Base-by-base conservation (phyloP, 1,140 invertebrate genomes). In the Maniola jurtina region DNA sequence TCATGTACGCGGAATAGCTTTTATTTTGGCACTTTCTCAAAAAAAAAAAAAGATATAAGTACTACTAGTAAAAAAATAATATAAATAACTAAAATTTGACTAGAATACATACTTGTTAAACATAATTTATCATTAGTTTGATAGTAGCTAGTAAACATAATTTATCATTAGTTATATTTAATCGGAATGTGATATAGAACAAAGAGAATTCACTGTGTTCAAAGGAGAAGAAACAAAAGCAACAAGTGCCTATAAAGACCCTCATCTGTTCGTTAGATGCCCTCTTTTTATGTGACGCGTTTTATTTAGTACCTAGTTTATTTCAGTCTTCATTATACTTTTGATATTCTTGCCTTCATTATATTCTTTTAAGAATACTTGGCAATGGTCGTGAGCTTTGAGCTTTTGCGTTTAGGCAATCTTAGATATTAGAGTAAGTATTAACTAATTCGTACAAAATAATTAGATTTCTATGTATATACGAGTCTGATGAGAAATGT, bases 211-310 rank as follows among this genome's bases (percentile, higher is more conserved):
- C 13, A 45, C 42, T 5, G 42, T 5, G 48, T 52, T 52, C 48
- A 52, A 52, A 52, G 48, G 48, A 52, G 16, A 25, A 52, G 48
- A 52, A 52, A 52, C 48, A 25, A 52, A 25, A 52, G 48, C 48
- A 52, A 52, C 48, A 52, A 52, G 48, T 52, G 48, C 14, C 48
- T 16, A 52, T 52, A 52, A 52, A 52, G 48, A 25, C 14, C 48
- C 48, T 52, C 48, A 25, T 52, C 42, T n/a, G 42, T 45, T 45
- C 48, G 48, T 52, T 52, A 52, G 48, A 52, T 52, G 48, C 15
- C 15, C 48, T 52, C 48, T 52, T 52, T 52, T 52, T 48, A 11
- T 52, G 16, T 52, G 48, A 15, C 48, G 5, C 48, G 16, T 16
- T 52, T 52, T 52, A 52, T 25, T 15, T 16, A 16, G 9, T 38